These are phyloP conservation scores for Girardinus metallicus DNA, from an alignment of 2,797 vertebrate genomes.

Conservation along the genomic window DNA sequence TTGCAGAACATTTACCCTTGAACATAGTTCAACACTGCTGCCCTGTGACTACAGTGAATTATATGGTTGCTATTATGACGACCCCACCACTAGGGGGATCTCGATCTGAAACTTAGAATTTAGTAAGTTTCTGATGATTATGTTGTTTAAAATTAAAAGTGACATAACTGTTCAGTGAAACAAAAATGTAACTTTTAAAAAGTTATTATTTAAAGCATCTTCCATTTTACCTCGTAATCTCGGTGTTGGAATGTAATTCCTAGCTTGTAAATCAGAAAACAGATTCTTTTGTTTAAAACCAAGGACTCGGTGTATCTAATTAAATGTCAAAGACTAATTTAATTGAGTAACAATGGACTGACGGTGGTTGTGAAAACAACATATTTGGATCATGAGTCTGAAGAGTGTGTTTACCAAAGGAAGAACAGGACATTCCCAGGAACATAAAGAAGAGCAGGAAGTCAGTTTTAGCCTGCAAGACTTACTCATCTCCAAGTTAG, in stretches of 20 bases:
- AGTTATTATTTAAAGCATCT: neutral
- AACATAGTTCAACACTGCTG: no score
- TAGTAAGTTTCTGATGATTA: neutral
- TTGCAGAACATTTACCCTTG: no score
- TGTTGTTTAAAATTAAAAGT: neutral
- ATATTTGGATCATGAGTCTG: slow-evolving; percentile 4
- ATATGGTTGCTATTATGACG: no score
- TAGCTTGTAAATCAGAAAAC: neutral
- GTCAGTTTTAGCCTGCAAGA: slow-evolving; percentile 4
- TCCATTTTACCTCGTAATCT: neutral
- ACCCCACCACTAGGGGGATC: neutral
- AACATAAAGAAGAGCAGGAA: neutral
- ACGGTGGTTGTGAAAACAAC: slow-evolving; percentile 1
- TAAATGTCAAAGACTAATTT: neutral
- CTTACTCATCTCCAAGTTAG: slow-evolving; percentile 28
- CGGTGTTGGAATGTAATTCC: neutral
- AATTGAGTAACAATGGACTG: neutral
- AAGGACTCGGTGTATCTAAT: neutral
- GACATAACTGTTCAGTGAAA: neutral
- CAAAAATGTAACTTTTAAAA: neutral
- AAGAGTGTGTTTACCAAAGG: neutral
- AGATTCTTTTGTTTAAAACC: neutral
- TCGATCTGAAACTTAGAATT: neutral
- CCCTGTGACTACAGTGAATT: no score
- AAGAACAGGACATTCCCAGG: neutral